Evolutionary conservation across 2,888 invertebrate genomes (phyloP).

Genomic region (Timema cristinae): DNA sequence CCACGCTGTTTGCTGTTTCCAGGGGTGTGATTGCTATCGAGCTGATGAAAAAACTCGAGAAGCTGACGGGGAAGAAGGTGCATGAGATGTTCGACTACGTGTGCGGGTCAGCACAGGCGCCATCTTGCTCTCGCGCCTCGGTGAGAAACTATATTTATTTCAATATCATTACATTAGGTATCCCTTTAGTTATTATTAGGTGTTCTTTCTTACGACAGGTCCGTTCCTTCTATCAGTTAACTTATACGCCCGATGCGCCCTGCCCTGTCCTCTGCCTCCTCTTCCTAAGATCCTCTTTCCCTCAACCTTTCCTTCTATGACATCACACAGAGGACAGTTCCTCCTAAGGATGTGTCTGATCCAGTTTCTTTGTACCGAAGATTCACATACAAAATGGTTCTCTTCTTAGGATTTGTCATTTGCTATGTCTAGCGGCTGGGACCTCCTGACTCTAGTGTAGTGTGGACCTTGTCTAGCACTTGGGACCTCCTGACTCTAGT

Average conservation of each 20-base stretch:
- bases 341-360: too few relatives aligned
- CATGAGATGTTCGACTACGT: slow-evolving; percentile 83
- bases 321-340: too few relatives aligned
- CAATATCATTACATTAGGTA: not conserved
- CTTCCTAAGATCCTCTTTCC: not conserved
- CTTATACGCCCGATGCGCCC: not conserved
- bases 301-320: too few relatives aligned
- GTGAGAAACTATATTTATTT: too few relatives aligned
- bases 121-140: slow-evolving; percentile 59
- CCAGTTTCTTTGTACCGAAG: not conserved
- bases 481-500: too few relatives aligned
- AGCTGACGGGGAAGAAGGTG: slow-evolving; percentile 60
- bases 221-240: too few relatives aligned
- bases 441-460: too few relatives aligned
- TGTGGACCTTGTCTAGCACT: too few relatives aligned
- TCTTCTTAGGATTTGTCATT: too few relatives aligned
- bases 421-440: too few relatives aligned
- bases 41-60: slow-evolving; percentile 73
- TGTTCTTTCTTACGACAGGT: not conserved
- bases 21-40: slow-evolving; percentile 83
- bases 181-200: not conserved
- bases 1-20: slow-evolving; percentile 31
- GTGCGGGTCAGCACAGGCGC: slow-evolving; percentile 83
- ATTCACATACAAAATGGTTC: not conserved
- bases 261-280: not conserved